Base-by-base conservation (phyloP, 2,113 vertebrate genomes). In the Sula dactylatra region DNA sequence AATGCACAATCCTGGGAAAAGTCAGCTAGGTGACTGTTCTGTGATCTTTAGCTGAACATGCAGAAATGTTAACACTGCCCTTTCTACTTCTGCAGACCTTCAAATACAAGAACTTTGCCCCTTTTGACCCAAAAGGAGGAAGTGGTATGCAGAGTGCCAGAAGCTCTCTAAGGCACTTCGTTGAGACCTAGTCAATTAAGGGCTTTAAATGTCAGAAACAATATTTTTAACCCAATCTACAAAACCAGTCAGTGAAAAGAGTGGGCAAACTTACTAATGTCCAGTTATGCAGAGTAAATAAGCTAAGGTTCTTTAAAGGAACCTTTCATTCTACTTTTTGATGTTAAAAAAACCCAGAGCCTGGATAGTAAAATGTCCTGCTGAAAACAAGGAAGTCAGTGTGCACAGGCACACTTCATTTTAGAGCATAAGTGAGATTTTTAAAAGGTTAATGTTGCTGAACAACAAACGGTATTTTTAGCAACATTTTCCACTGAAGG, bases 51-150 rank as follows among this genome's bases (percentile, higher is more conserved):
- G 71, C 34, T 88, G 89, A 94, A 90, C 78, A 88, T 71, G 74
- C 74, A 96, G 50, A 96, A 96, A 93, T 90, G 52, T 93, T 95
- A 96, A 93, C 96, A 90, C 13, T 91, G 74, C 62, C 70, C 84
- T 94, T 95, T 91, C 91, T 95, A 6, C 93, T 80, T 77, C 93
- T 95, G 91, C 74, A 95, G 81, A 91, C 85, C 76, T 85, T 94
- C 89, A 96, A 96, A 82, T 56, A 73, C 71, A 89, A 96, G 82
- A 88, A 84, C 52, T 95, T 94, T 96, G 45, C 82, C 90, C 94
- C 95, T 83, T 88, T 90, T 96, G 93, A 97, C 96, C 94, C 70
- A 89, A 59, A 76, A 94, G 47, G 44, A 93, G 82, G 93, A 94
- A 97, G 94, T 71, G 38, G 74, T 91, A 42, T 78, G 89, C 47